Evolutionary conservation across 1,140 invertebrate genomes (phyloP), one percentile per base, ranked within the genome.

Genomic region (Brachionus rotundiformis): DNA sequence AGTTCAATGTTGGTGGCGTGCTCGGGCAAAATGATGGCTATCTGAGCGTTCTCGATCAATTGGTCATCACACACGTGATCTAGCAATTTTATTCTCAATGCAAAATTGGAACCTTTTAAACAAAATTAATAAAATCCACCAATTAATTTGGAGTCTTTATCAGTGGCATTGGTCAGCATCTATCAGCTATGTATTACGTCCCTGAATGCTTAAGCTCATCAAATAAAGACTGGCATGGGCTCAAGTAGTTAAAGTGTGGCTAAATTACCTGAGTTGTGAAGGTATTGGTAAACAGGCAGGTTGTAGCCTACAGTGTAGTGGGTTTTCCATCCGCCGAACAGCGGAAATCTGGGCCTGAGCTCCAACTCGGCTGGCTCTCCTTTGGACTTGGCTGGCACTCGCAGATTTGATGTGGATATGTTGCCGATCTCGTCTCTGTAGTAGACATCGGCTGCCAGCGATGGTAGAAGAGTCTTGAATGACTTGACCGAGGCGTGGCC

Each of bases 251-350:
- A n/a, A n/a, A n/a, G n/a, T n/a, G 3, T 13, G n/a, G n/a, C n/a
- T n/a, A n/a, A n/a, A 80, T 92, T 91, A 84, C 93, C 94, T 84
- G 90, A 91, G 83, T 93, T 92, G 85, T 91, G 97, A 2, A 98
- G 89, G 88, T 98, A 98, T 86, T 98, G 95, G 86, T 96, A 96
- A 82, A 94, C 95, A 1, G 98, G 97, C 1, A 99, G 92, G 89
- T 97, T 98, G 89, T 99, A 99, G 0, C 98, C 97, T 65, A 98
- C 89, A 41, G 92, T 93, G 87, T 99, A 99, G 85, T 95, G 93
- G 2, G 96, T 98, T 87, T 95, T 95, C 97, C 97, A 99, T 2
- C 98, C 97, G 71, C 98, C 98, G 89, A 98, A 99, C 0, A 99
- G 88, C 23, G 98, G 98, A 87, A 98, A 99, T 83, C 97, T 89